Evolutionary conservation across 2,888 invertebrate genomes (phyloP), one percentile per base, ranked within the genome.

Genomic region (Polydrusus pterygomalis): DNA sequence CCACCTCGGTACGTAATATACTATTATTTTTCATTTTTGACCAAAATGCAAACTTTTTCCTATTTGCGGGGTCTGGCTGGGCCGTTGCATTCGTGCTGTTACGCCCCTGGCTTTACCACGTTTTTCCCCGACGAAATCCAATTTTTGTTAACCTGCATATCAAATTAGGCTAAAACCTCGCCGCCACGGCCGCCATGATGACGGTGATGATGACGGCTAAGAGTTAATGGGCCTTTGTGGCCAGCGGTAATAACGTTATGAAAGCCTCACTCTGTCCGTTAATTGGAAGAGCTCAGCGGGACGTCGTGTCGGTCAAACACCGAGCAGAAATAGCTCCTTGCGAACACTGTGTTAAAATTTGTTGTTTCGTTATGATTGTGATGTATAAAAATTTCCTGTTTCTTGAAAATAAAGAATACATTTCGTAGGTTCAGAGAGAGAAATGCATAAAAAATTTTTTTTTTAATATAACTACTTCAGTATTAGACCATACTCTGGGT

Each of bases 181-280:
- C 79, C 78, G 34, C 25, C 25, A 79, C 79, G 75, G 78, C 79
- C 79, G 79, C 81, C 81, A 82, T 83, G 81, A 79, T 69, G 70
- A 74, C 70, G 70, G 64, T 70, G 70, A 74, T 70, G 74, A 70
- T 74, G 74, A 70, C 74, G 69, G 74, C 83, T 82, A 82, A 83
- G 83, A 83, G 84, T 84, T 84, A 83, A 84, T 83, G 82, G 82
- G 79, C 82, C 83, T 83, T 82, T 83, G 83, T 83, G 84, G 83
- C 80, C 79, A 78, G 78, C 78, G 78, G 80, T 81, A 82, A 80
- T 82, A 82, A 82, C 81, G 82, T 82, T 82, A 82, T 82, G 81
- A 81, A 81, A 78, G 82, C 80, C 80, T 78, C 80, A 70, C 70
- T 79, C 78, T 74, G 74, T 58, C 64, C 74, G 74, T 69, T 74